Conservation (phyloP, 2,888 invertebrate genomes). For the Drosophila nigritarsus region DNA sequence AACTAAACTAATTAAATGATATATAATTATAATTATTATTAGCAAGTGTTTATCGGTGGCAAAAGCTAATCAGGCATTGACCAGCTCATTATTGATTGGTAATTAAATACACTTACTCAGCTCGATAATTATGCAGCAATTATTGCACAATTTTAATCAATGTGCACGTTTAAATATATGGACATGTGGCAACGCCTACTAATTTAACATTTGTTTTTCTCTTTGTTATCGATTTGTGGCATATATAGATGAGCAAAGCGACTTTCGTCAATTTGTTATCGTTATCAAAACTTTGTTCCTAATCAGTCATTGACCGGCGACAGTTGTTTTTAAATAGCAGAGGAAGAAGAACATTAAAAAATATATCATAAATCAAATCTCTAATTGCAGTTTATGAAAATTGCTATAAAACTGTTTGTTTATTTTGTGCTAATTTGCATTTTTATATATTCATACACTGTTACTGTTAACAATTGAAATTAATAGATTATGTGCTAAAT, state of each 20-base stretch:
- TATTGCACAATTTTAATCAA: constrained; percentile 2
- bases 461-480: background rate
- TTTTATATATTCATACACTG: background rate
- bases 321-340: background rate
- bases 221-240: background rate
- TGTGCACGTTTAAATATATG: constrained; percentile 5
- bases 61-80: constrained; percentile 51
- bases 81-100: constrained; percentile 9
- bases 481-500: background rate
- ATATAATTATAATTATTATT: background rate
- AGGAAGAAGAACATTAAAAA: background rate
- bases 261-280: constrained; percentile 1
- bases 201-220: background rate
- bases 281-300: constrained; percentile 15
- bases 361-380: background rate
- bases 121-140: constrained; percentile 20
- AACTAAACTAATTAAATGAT: background rate
- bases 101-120: background rate
- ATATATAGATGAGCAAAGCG: background rate
- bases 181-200: constrained; percentile 10
- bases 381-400: background rate
- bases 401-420: background rate
- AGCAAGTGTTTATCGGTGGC: constrained; percentile 2
- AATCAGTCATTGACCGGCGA: constrained; percentile 27
- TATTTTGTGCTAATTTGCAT: background rate